Conservation (phyloP, 1,140 invertebrate genomes). For the Bombus confusus region DNA sequence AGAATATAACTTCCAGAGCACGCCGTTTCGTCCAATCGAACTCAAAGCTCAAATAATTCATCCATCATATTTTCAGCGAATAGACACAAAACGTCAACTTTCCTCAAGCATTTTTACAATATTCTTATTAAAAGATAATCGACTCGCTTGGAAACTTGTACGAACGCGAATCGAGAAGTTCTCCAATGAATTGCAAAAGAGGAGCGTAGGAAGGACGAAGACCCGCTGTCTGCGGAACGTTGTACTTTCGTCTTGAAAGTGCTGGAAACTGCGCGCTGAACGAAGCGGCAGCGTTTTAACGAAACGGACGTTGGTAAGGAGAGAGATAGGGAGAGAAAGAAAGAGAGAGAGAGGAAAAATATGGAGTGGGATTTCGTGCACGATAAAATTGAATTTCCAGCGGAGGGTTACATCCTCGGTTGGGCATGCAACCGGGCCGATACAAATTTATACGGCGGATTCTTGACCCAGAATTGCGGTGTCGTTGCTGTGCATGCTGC, state of each 20-base stretch:
- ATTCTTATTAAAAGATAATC: not conserved
- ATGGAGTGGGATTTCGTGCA: constrained; percentile 9
- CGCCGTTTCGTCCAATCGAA: not conserved
- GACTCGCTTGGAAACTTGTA: not conserved
- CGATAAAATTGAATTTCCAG: constrained; percentile 39
- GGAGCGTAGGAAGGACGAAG: not conserved
- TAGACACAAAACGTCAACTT: not conserved
- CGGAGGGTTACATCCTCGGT: constrained; percentile 5
- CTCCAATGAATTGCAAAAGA: constrained; percentile 2
- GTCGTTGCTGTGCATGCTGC: not conserved
- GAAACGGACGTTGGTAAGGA: constrained; percentile 1
- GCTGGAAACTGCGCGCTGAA: not conserved
- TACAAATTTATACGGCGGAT: constrained; percentile 11
- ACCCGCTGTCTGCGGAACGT: not conserved
- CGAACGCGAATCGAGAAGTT: not conserved
- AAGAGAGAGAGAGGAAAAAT: not conserved
- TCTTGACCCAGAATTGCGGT: constrained; percentile 15
- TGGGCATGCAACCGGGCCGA: not conserved
- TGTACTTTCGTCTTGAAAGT: not conserved
- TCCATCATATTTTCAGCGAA: not conserved
- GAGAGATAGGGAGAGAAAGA: not conserved
- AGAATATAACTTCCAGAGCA: no score
- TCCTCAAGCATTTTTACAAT: not conserved
- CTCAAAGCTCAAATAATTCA: not conserved
- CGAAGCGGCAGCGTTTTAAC: not conserved